A percentile compares a stretch with the other conserved stretches of the same genome.
These are phyloP conservation scores for Protonemura montana DNA, from an alignment of 2,888 invertebrate genomes.

Conservation along the genomic window DNA sequence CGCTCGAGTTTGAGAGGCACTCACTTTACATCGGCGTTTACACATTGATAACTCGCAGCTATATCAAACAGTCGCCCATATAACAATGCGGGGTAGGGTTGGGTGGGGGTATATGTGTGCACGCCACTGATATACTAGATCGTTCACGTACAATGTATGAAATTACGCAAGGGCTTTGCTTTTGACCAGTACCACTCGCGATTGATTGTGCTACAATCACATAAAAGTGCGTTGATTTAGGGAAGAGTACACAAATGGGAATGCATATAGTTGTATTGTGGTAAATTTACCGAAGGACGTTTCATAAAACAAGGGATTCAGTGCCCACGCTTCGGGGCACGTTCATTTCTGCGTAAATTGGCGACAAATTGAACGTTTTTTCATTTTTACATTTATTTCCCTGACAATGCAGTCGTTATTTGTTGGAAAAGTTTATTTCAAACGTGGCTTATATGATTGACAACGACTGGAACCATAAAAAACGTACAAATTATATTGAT, in stretches of 20 bases:
- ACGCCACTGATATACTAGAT: background rate
- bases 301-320: background rate
- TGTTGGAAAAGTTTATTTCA: background rate
- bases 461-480: background rate
- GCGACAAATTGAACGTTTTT: no score
- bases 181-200: background rate
- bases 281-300: background rate
- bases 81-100: background rate
- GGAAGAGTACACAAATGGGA: background rate
- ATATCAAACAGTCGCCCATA: background rate
- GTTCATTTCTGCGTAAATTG: no score
- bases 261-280: background rate
- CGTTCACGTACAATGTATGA: background rate
- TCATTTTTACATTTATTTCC: background rate
- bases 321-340: background rate
- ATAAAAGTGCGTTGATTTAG: background rate
- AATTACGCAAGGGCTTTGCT: background rate
- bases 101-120: background rate
- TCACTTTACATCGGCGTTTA: background rate
- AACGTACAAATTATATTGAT: background rate
- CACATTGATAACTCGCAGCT: background rate
- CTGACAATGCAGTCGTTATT: background rate
- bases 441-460: background rate
- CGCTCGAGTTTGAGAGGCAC: background rate
- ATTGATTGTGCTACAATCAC: background rate